Base-by-base conservation (phyloP, 2,888 invertebrate species). In the Thereva unica region DNA sequence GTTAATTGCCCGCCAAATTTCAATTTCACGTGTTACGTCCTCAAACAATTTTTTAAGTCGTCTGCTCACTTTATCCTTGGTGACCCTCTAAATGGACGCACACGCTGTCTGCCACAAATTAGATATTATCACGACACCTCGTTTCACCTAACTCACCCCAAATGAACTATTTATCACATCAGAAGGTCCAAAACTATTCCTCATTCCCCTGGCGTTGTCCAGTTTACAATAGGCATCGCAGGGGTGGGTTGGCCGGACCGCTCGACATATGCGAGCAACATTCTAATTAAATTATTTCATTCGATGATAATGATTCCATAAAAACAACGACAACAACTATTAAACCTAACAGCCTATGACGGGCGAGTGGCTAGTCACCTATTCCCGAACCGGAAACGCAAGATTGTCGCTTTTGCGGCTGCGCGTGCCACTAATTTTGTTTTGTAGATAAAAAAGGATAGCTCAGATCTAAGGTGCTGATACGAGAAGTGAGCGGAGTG, bases 341-440 rank as follows among this genome's bases (percentile, higher is more conserved):
- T 38, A 35, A 59, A 59, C 45, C 59, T 59, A 59, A 59, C 59
- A 59, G 47, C 49, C 47, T 59, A 59, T 47, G 59, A 59, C 47
- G 59, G 40, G 38, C 23, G 49, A 59, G 9, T 34, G 59, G 40
- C 59, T 34, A 23, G 23, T 23, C 23, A 23, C 23, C 23, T 23
- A 23, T 37, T 34, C 57, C 38, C 42, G 37, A 63, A 56, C 61
- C 68, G 68, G 66, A 68, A 61, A 49, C 56, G 40, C 37, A 52
- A 63, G 44, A 59, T 68, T 68, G 56, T 63, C 47, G 9, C 61
- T 61, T 35, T 53, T 47, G 63, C 63, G 66, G 38, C 63, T 66
- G 68, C 68, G 68, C 56, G 68, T 68, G 68, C 61, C 66, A 50
- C 42, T 63, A 68, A 66, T 68, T 68, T 68, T 42, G 44, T 12